Base-by-base conservation (phyloP, 2,797 vertebrate genomes). In the Enteromius unitaeniatus region DNA sequence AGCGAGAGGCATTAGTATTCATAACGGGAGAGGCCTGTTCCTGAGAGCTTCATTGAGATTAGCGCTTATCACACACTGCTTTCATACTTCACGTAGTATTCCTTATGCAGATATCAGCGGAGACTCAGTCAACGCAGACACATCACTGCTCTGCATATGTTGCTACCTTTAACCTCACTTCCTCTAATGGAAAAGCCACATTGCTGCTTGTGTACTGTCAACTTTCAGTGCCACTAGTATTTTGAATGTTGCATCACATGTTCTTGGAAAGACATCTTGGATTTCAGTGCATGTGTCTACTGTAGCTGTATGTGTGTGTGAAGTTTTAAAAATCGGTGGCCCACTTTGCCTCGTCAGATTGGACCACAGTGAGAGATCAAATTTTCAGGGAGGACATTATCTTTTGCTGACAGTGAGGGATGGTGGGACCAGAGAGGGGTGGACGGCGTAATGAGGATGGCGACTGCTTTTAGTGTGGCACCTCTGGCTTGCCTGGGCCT, bases 341-440 rank as follows among this genome's bases (percentile, higher is more conserved):
- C 89, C 89, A 85, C 85, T 79, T 86, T 82, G 81, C 74, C 78
- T 73, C 73, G 82, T 84, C 83, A 88, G 85, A 85, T 82, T 85
- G 87, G 92, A 91, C 93, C 93, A 93, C 93, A 92, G 91, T 93
- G 90, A 92, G 88, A 91, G 94, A 94, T 94, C 92, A 94, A 93
- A 93, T 92, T 92, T 93, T 89, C 53, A 84, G 88, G 90, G 90
- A 90, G 87, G 89, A 89, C 90, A 87, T 94, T 95, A 90, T 91
- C 92, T 93, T 89, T 81, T 74, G 80, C 87, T 96, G 97, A 98
- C 96, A 96, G 95, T 97, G 96, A 98, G 95, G 94, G 96, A 97
- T 98, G 95, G 91, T 92, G 90, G 92, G 94, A 95, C 94, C 94
- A 93, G 93, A 94, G 95, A 93, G 86, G 92, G 93, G 92, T 93